phyloP scores from a whole-genome alignment of 1,140 invertebrate species.

The Aleiodes sp. region DNA sequence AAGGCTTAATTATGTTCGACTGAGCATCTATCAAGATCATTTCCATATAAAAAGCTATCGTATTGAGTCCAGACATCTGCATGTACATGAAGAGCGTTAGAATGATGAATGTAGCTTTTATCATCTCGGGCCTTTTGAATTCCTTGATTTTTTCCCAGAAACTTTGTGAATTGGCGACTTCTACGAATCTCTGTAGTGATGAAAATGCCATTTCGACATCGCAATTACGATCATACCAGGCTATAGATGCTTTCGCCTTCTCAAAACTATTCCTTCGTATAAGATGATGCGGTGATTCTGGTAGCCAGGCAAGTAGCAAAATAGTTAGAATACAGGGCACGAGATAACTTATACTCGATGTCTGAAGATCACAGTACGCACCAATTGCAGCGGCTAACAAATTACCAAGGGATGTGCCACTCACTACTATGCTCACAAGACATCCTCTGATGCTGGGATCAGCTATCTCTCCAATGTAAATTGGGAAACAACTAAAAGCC shows the following conservation, averaged over 20 bases:
- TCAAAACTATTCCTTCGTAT: slow-evolving; percentile 67
- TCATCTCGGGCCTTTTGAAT: slow-evolving; percentile 66
- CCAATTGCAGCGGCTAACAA: slow-evolving; percentile 73
- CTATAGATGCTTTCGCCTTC: slow-evolving; percentile 70
- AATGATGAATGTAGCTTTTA: slow-evolving; percentile 72
- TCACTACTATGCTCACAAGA: slow-evolving; percentile 72
- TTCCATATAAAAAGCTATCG: slow-evolving; percentile 76
- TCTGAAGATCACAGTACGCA: slow-evolving; percentile 66
- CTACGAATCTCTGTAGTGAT: slow-evolving; percentile 68
- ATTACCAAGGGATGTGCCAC: slow-evolving; percentile 67
- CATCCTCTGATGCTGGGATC: slow-evolving; percentile 73
- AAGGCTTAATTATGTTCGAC: slow-evolving; percentile 57
- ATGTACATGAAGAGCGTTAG: slow-evolving; percentile 75
- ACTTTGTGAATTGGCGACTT: slow-evolving; percentile 57
- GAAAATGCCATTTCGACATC: slow-evolving; percentile 71
- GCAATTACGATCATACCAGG: slow-evolving; percentile 67
- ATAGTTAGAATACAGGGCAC: slow-evolving; percentile 67
- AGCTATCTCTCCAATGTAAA: slow-evolving; percentile 75
- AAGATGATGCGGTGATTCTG: slow-evolving; percentile 77
- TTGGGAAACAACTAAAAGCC: slow-evolving; percentile 72
- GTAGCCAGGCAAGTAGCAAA: slow-evolving; percentile 73
- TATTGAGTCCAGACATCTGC: slow-evolving; percentile 78
- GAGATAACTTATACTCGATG: slow-evolving; percentile 66
- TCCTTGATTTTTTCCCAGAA: slow-evolving; percentile 67
- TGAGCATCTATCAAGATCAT: slow-evolving; percentile 73